A percentile compares a stretch with the other conserved stretches of the same genome.
phyloP scores from a whole-genome alignment of 2,113 vertebrate species.

The Sebastes fasciatus region DNA sequence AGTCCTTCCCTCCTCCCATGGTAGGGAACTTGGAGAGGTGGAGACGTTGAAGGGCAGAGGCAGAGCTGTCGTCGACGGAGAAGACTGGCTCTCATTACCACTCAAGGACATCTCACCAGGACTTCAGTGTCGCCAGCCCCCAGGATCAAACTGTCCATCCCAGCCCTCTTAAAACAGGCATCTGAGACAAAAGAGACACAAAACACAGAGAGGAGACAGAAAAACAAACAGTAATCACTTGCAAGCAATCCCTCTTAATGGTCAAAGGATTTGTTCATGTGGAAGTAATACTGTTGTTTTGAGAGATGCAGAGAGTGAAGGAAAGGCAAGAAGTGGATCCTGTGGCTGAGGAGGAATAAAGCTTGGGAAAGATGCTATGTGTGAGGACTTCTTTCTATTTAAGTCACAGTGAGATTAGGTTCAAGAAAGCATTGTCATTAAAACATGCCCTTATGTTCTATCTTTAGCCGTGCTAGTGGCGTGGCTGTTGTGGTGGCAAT shows the following conservation, averaged over 20 bases:
- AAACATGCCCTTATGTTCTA: not conserved
- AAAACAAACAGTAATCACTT: slow-evolving; percentile 6
- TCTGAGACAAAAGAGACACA: slow-evolving; percentile 48
- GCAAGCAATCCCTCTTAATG: not conserved
- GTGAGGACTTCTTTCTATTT: slow-evolving; percentile 6
- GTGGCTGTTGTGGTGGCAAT: not conserved
- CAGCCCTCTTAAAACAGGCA: slow-evolving; percentile 36
- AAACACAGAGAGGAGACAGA: slow-evolving; percentile 19
- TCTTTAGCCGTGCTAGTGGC: not conserved
- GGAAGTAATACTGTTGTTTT: not conserved
- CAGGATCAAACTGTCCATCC: slow-evolving; percentile 63
- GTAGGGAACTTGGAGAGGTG: slow-evolving; percentile 17
- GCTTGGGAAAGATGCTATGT: not conserved
- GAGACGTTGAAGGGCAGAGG: slow-evolving; percentile 58
- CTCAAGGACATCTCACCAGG: slow-evolving; percentile 72
- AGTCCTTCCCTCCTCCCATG: slow-evolving; percentile 53
- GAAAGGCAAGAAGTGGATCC: not conserved
- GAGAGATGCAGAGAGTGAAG: not conserved
- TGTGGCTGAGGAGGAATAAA: not conserved
- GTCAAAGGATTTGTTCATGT: slow-evolving; percentile 6
- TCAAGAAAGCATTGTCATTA: not conserved
- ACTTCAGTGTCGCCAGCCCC: slow-evolving; percentile 51
- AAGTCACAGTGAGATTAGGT: not conserved
- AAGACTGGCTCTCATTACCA: slow-evolving; percentile 57
- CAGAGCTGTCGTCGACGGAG: slow-evolving; percentile 39